Conservation (phyloP, 1,140 invertebrate species). For the Homarus americanus region DNA sequence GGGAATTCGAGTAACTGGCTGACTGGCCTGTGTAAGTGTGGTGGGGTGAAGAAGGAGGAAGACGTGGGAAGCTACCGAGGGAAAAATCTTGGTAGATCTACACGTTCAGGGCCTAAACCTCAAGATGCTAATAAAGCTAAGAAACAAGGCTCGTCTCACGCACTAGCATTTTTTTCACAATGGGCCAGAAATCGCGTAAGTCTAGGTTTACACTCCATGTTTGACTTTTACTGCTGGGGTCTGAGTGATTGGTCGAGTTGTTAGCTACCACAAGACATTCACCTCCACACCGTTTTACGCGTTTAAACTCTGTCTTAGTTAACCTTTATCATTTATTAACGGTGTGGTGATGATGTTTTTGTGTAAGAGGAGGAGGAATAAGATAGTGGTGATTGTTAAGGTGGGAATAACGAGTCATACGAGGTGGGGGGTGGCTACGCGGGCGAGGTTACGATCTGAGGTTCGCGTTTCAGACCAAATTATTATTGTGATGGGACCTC, state of each 20-base stretch:
- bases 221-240: constrained; percentile 62
- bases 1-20: too few relatives aligned
- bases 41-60: background rate
- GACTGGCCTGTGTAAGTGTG: too few relatives aligned
- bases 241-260: constrained; percentile 65
- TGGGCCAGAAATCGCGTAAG: constrained; percentile 67
- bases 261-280: background rate
- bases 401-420: background rate
- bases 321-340: background rate
- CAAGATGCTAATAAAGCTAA: constrained; percentile 63
- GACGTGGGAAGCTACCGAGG: too few relatives aligned
- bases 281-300: background rate
- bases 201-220: constrained; percentile 67
- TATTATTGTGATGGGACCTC: constrained; percentile 66
- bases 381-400: background rate
- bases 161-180: constrained; percentile 69
- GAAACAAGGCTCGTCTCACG: constrained; percentile 62
- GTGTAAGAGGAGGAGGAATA: too few relatives aligned
- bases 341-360: background rate
- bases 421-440: background rate
- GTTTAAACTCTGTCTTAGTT: background rate
- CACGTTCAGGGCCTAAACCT: constrained; percentile 12
- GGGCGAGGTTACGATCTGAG: constrained; percentile 14
- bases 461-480: constrained; percentile 65
- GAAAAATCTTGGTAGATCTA: background rate